Base-by-base conservation (phyloP, 2,797 vertebrate species). In the Sebastes taczanowskii region DNA sequence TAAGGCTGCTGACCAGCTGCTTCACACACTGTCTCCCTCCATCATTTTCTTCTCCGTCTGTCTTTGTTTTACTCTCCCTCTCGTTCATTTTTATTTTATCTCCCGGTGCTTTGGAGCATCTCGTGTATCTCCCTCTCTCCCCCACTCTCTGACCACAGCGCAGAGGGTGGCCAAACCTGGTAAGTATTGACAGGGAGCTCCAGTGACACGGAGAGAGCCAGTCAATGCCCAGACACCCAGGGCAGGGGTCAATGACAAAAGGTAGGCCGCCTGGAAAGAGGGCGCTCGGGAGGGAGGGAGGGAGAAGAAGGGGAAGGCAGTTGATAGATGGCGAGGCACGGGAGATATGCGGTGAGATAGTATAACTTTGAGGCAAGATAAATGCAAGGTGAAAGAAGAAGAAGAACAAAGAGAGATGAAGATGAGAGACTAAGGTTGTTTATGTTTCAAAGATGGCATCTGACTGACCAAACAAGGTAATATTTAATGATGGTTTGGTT, bases 181-280 rank as follows among this genome's bases (percentile, higher is more conserved):
- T 96, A 96, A 95, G 95, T 95, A 96, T 96, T 94, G 95, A 96
- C 95, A 92, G 94, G 82, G 88, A 95, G 95, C 95, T 96, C 94
- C 94, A 94, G 93, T 96, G 95, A 95, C 95, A 95, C 81, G 86
- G 90, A 89, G 91, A 90, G 88, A 94, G 93, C 82, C 92, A 95
- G 94, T 95, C 94, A 94, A 95, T 95, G 95, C 91, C 90, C 89
- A 95, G 94, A 94, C 92, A 93, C 87, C 65, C 88, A 70, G 91
- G 91, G 89, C 91, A 95, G 85, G 90, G 94, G 94, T 95, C 94
- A 96, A 95, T 94, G 95, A 95, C 95, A 95, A 95, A 96, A 92
- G 92, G 94, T 91, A 92, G 90, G 90, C 89, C 82, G 90, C 92
- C 91, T 88, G 73, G 86, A 90, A 82, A 86, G 84, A 86, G 77